Base-by-base conservation (phyloP, 2,888 invertebrate species). In the Drosophila conformis region DNA sequence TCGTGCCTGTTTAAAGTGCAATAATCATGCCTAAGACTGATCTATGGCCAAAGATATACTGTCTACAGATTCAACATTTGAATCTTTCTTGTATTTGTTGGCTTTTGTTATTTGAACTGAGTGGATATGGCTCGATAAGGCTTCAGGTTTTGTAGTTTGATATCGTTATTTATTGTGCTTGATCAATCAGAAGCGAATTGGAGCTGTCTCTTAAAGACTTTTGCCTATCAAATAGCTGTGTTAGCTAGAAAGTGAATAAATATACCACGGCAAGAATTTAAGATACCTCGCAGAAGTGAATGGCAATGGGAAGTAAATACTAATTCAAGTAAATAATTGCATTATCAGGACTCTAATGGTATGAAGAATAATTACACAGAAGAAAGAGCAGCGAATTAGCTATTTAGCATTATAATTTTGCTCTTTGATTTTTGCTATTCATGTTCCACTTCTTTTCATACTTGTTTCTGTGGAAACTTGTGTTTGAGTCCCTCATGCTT, bases 11-110 rank as follows among this genome's bases (percentile, higher is more conserved):
- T 85, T 89, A 89, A 89, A 87, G 68, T 82, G 86, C 88, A 82
- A 89, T 89, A 87, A 86, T 57, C 82, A 27, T 38, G 72, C 49
- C 82, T 87, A 87, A 85, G 87, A 59, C 83, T 87, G 88, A 86
- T 87, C 88, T 86, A 89, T 76, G 88, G 65, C 63, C 60, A 52
- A 58, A 70, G 60, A 72, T 68, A 63, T 61, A 66, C 31, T 8
- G 54, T 33, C 38, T 10, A 52, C 10, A 54, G 74, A 52, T 79
- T 63, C 21, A 38, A 48, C 67, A 64, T 54, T 67, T 73, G 49
- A 64, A 78, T 76, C 29, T 51, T 66, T 29, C 29, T 49, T 31
- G 15, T 68, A 10, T 35, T 25, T 15, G 15, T 53, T 53, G 33
- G 2, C 35, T 56, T 56, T 36, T 54, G 64, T 69, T 51, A 68